A percentile compares a stretch with the other conserved stretches of the same genome.
These are phyloP conservation scores for Patella ulyssiponensis DNA, from an alignment of 2,888 invertebrate species.

Conservation along the genomic window DNA sequence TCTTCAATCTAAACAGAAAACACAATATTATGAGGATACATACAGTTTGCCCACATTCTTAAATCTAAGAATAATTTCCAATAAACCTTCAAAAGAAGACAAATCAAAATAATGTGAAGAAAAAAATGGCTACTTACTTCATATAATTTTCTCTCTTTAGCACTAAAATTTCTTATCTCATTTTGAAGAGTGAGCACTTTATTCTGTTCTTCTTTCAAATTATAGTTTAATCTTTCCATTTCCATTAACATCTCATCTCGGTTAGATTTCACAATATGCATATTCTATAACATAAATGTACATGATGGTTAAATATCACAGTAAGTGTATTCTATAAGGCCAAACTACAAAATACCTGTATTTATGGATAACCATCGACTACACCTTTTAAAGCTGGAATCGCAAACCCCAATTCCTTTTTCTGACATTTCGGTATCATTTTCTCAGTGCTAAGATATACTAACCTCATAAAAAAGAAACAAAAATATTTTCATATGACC, in stretches of 20 bases:
- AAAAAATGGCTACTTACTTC: conserved; percentile 50
- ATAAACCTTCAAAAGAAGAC: no score
- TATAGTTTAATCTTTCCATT: conserved; percentile 68
- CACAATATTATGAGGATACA: no score
- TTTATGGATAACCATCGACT: not conserved
- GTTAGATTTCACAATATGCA: conserved; percentile 64
- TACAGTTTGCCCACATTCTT: no score
- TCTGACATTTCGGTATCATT: no score
- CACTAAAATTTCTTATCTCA: conserved; percentile 63
- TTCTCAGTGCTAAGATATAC: no score
- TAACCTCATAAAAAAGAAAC: no score
- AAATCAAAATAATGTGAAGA: no score
- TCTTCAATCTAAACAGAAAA: conserved; percentile 65
- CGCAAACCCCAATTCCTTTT: no score
- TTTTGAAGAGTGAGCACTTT: conserved; percentile 64
- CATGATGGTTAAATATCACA: not conserved
- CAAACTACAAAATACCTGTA: not conserved
- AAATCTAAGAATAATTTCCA: no score
- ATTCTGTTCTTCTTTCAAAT: conserved; percentile 70
- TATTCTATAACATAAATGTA: conserved; percentile 59
- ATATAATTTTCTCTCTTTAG: conserved; percentile 57
- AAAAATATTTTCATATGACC: no score
- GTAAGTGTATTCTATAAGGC: not conserved
- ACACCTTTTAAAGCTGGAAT: not conserved
- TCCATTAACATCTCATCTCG: conserved; percentile 71